Percentiles rank a stretch among this genome's conserved stretches.
Evolutionary conservation across 2,797 vertebrate genomes (phyloP).

Genomic region (Aulostomus chinensis): DNA sequence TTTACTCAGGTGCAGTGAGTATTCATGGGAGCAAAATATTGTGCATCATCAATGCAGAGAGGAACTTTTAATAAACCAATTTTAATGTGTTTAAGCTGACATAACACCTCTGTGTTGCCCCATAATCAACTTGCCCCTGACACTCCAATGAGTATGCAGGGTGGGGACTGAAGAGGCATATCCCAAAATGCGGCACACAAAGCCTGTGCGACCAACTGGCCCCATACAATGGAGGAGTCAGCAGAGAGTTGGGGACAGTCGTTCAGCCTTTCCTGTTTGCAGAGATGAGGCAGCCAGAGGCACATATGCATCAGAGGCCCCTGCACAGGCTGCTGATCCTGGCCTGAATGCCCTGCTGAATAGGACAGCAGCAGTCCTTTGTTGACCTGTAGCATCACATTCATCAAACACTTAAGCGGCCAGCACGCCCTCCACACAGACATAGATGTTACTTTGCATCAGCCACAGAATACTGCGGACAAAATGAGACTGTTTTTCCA

Average conservation of each 20-base stretch:
- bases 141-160: conserved; percentile 25
- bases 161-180: conserved; percentile 18
- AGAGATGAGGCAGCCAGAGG: conserved; percentile 59
- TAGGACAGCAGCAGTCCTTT: conserved; percentile 65
- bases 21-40: conserved; percentile 8
- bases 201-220: conserved; percentile 42
- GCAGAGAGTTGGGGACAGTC: conserved; percentile 68
- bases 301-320: conserved; percentile 67
- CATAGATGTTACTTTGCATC: conserved; percentile 21
- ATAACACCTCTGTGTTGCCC: conserved; percentile 11
- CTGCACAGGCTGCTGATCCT: conserved; percentile 68
- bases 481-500: no score
- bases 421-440: conserved; percentile 31
- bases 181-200: conserved; percentile 56
- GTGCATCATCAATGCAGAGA: neutral
- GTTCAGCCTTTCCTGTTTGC: conserved; percentile 71
- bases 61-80: conserved; percentile 9
- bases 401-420: conserved; percentile 61
- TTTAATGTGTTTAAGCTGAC: conserved; percentile 26
- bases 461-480: neutral
- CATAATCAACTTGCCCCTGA: conserved; percentile 27
- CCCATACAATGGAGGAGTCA: conserved; percentile 73
- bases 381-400: conserved; percentile 78
- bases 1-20: neutral
- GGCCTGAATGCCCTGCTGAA: conserved; percentile 67